phyloP scores from a whole-genome alignment of 1,140 invertebrate species.

The Sipha flava region DNA sequence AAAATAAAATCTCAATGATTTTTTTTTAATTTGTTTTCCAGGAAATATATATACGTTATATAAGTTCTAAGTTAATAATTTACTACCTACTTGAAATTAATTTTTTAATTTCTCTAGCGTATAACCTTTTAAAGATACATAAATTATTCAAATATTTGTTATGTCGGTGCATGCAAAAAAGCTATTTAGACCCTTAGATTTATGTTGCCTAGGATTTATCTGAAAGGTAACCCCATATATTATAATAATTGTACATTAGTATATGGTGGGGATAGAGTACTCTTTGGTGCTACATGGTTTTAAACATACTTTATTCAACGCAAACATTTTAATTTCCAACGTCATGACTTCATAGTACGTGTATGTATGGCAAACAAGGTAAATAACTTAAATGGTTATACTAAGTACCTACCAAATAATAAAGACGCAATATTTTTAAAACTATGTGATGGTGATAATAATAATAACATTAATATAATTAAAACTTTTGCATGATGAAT shows the following conservation, averaged over 20 bases:
- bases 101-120: neutral
- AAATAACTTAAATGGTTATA: neutral
- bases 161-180: neutral
- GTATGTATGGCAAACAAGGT: neutral
- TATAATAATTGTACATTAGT: neutral
- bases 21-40: no score
- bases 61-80: neutral
- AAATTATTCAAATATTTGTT: conserved; percentile 5
- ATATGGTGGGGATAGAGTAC: no score
- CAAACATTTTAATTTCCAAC: neutral
- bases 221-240: neutral
- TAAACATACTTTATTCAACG: neutral
- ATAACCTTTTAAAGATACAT: neutral
- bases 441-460: no score
- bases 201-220: neutral
- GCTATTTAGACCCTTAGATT: conserved; percentile 7
- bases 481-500: no score
- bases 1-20: no score
- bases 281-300: neutral
- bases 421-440: no score
- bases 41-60: no score
- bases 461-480: no score
- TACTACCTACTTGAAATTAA: neutral
- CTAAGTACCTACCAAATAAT: no score
- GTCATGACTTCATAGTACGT: neutral